phyloP scores from a whole-genome alignment of 2,113 vertebrate genomes.

The Grallaria varia region DNA sequence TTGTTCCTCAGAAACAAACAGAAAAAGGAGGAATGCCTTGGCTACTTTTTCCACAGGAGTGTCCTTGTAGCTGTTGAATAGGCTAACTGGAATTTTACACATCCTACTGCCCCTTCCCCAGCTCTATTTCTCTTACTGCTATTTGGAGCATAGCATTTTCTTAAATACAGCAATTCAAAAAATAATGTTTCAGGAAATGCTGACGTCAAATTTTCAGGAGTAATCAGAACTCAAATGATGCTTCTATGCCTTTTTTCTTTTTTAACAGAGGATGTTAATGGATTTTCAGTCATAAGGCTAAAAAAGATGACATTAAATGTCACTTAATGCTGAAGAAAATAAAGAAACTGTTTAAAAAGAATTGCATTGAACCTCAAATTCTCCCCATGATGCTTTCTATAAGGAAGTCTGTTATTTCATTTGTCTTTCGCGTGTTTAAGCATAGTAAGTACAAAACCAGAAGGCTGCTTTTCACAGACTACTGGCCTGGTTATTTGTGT shows the following conservation, averaged over 20 bases:
- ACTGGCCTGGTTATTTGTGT: background rate
- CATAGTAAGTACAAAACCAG: background rate
- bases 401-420: background rate
- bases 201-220: background rate
- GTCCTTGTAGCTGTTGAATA: background rate
- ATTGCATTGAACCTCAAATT: background rate
- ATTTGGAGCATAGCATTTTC: background rate
- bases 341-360: background rate
- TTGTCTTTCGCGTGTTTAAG: background rate
- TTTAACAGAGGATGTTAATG: background rate
- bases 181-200: background rate
- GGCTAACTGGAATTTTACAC: background rate
- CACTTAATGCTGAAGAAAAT: conserved; percentile 18
- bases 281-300: conserved; percentile 1
- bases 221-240: background rate
- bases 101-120: background rate
- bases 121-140: background rate
- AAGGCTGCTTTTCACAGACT: background rate
- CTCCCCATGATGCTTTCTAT: background rate
- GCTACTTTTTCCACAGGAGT: background rate
- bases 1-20: background rate
- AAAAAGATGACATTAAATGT: background rate
- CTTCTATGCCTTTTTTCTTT: background rate
- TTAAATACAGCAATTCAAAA: conserved; percentile 36
- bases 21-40: background rate